phyloP scores from a whole-genome alignment of 1,140 invertebrate species.

The Lysiphlebus fabarum region DNA sequence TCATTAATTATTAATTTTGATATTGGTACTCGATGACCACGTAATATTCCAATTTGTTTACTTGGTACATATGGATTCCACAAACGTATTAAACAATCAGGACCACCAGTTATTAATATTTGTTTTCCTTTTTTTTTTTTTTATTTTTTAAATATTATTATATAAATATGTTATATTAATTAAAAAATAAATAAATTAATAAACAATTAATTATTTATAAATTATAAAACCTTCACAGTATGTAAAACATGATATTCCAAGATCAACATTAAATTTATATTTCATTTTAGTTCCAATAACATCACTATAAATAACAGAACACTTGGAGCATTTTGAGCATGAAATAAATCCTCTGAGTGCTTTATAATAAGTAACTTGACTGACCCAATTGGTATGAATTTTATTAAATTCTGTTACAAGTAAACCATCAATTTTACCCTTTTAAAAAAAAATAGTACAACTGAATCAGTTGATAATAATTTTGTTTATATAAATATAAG shows the following conservation, averaged over 20 bases:
- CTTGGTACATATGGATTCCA: conserved; percentile 74
- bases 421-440: conserved; percentile 44
- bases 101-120: conserved; percentile 67
- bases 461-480: no score
- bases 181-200: neutral
- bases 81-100: conserved; percentile 67
- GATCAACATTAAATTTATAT: conserved; percentile 38
- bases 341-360: conserved; percentile 49
- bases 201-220: no score
- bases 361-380: conserved; percentile 63
- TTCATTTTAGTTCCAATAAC: conserved; percentile 30
- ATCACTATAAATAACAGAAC: conserved; percentile 40
- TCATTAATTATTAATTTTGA: conserved; percentile 63
- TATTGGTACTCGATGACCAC: conserved; percentile 69
- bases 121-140: conserved; percentile 44
- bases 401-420: conserved; percentile 55
- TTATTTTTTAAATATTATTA: no score
- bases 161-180: no score
- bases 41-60: conserved; percentile 60
- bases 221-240: conserved; percentile 44
- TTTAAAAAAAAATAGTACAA: conserved; percentile 9
- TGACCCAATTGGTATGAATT: conserved; percentile 63
- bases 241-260: conserved; percentile 46
- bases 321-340: conserved; percentile 35
- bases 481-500: no score